Evolutionary conservation across 2,797 vertebrate genomes (phyloP), one percentile per base, ranked within the genome.

Genomic region (Rhadinocentrus ornatus): DNA sequence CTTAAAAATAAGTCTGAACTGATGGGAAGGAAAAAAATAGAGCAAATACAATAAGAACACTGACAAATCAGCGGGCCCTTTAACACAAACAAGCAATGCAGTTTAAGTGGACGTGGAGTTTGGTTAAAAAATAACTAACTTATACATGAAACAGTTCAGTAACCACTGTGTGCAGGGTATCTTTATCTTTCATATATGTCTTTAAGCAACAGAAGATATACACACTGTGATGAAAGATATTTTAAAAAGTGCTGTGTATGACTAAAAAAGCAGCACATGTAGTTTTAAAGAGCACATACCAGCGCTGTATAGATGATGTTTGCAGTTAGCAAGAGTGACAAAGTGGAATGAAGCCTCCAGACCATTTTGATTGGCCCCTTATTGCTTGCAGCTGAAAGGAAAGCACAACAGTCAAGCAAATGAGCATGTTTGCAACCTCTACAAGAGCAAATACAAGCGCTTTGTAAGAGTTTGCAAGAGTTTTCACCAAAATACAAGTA

Each of bases 311-410:
- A 83, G 48, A 92, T 75, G 68, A 90, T 37, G 27, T 89, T 86
- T 41, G 83, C 57, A 0, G 77, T 72, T 2, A 93, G 63, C n/a
- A 88, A 41, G 26, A 90, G 68, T 12, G 89, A 78, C 73, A 88
- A 8, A 73, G 75, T 71, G 69, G 81, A 75, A 1, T 68, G 80
- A 79, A 78, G 81, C 59, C 77, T 81, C 84, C 78, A 46, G 59
- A 86, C 66, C 91, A 92, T 93, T 70, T 82, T 90, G 75, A 80
- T 65, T 62, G 54, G 44, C 41, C 29, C 6, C 72, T 72, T 62
- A 29, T 16, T 65, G 55, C n/a, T 66, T 77, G 63, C 34, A 83
- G 71, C 78, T 90, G 73, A 71, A 71, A 66, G 12, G 1, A 69
- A 4, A 64, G 64, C 5, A 68, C 15, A 52, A 20, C 10, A 58